Conservation (phyloP, 92 coral and sea anemone species). For the Montipora capitata region DNA sequence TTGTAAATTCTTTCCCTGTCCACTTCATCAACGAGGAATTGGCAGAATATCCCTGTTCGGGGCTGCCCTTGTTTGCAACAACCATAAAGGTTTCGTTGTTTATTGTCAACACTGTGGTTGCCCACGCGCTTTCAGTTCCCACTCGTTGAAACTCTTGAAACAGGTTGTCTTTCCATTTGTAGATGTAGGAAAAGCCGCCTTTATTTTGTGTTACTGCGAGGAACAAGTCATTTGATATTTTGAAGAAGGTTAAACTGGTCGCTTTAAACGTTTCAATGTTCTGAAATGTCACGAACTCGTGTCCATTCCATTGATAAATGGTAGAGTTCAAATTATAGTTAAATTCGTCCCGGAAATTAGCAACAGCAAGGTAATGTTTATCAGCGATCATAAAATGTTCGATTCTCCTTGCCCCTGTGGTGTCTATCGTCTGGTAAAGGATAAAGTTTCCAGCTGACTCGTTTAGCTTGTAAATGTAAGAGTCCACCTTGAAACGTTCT, state of each 20-base stretch:
- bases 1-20: slow-evolving; percentile 18
- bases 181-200: slow-evolving; percentile 23
- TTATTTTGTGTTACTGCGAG: slow-evolving; percentile 12
- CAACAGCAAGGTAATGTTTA: slow-evolving; percentile 52
- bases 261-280: slow-evolving; percentile 12
- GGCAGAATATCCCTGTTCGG: background rate
- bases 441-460: background rate
- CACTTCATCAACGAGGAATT: slow-evolving; percentile 46
- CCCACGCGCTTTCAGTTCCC: slow-evolving; percentile 26
- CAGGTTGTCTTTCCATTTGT: slow-evolving; percentile 36
- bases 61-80: slow-evolving; percentile 20
- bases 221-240: slow-evolving; percentile 23
- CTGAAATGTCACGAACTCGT: slow-evolving; percentile 9
- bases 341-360: background rate
- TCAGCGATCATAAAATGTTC: slow-evolving; percentile 45
- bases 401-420: slow-evolving; percentile 26
- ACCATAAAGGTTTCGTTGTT: slow-evolving; percentile 30
- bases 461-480: slow-evolving; percentile 30
- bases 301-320: slow-evolving; percentile 12
- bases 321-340: background rate
- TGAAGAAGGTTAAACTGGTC: background rate
- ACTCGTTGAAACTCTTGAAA: slow-evolving; percentile 40
- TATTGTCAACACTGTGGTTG: slow-evolving; percentile 26
- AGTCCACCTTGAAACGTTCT: background rate
- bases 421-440: background rate